Evolutionary conservation across 2,888 invertebrate species (phyloP), one percentile per base, ranked within the genome.

Genomic region (Heliconius cydno): DNA sequence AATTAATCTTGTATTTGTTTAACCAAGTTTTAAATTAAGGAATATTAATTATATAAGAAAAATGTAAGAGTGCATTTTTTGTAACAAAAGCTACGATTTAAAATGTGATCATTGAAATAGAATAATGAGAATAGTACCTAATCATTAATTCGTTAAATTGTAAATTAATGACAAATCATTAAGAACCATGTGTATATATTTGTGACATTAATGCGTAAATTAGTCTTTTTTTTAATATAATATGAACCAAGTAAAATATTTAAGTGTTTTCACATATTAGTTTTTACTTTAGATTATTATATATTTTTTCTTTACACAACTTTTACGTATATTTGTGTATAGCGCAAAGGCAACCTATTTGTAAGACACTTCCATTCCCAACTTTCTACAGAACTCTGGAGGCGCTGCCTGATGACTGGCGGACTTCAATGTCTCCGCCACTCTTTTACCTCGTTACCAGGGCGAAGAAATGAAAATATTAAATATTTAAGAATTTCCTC

Each of bases 181-280:
- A 57, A 19, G 15, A 41, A 38, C 65, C 65, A 75, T 38, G 65
- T 75, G 65, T 76, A 68, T 76, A 67, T 46, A 76, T 34, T 75
- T 76, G 74, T 52, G 65, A 28, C 71, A 76, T 71, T 79, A 67
- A 70, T 76, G 76, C 75, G 70, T 79, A 72, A 57, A 41, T 25
- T 60, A n/a, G 52, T 52, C 38, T 79, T n/a, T 52, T 76, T 71
- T 79, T 71, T 19, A 46, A 70, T 63, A 72, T 52, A 30, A 46
- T 34, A 38, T 79, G 76, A 79, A 76, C 71, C 79, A 76, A 76
- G 30, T 76, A 41, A 57, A 25, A 19, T 30, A 38, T 34, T 77
- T 68, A 70, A 77, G 38, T 25, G 28, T 34, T 52, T 74, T 60
- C 12, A 60, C 25, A 41, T 41, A 41, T 57, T 25, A n/a, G 7